A percentile compares a stretch with the other conserved stretches of the same genome.
Conservation (phyloP, 1,140 invertebrate species). For the Ctenoplectra terminalis region DNA sequence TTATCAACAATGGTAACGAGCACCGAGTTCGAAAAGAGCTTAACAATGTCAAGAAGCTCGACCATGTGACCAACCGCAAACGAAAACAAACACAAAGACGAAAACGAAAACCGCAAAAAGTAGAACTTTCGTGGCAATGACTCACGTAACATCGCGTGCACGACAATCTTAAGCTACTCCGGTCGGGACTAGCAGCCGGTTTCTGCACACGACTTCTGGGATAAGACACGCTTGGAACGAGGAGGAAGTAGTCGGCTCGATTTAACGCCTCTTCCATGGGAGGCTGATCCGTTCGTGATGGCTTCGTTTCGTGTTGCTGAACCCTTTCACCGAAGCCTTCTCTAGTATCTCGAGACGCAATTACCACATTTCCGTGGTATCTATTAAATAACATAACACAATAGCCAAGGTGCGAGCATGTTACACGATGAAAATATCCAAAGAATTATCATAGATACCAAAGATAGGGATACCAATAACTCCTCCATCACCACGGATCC, state of each 20-base stretch:
- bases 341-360: not conserved
- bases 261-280: not conserved
- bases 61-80: slow-evolving; percentile 36
- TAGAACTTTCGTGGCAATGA: slow-evolving; percentile 57
- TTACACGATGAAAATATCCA: not conserved
- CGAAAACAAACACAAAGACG: too few relatives aligned
- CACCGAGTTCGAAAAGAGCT: not conserved
- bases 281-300: not conserved
- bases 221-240: not conserved
- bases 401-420: not conserved
- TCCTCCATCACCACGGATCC: not conserved
- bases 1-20: slow-evolving; percentile 1
- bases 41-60: slow-evolving; percentile 15
- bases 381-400: not conserved
- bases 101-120: slow-evolving; percentile 52
- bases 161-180: slow-evolving; percentile 52
- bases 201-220: slow-evolving; percentile 25
- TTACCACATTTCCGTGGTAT: not conserved
- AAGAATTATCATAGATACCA: slow-evolving; percentile 27
- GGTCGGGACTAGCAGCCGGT: not conserved
- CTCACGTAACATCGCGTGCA: slow-evolving; percentile 73
- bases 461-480: slow-evolving; percentile 51
- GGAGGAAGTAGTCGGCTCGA: slow-evolving; percentile 9
- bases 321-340: not conserved
- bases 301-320: slow-evolving; percentile 8